Evolutionary conservation across 2,888 invertebrate species (phyloP).

Genomic region (Neoascia interrupta): DNA sequence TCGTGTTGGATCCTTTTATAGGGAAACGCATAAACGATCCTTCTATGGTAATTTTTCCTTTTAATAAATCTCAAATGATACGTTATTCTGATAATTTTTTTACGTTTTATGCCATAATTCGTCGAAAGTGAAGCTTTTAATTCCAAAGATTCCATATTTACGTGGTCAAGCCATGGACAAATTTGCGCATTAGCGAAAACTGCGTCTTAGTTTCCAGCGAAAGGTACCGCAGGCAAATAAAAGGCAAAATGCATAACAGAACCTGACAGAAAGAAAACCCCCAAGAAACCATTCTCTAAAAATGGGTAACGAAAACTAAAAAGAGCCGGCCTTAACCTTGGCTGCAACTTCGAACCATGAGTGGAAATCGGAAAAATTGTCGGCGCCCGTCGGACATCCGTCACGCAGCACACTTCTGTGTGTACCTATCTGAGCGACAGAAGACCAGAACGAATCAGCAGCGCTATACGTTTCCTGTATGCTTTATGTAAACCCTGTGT

Average conservation of each 20-base stretch:
- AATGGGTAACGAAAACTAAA: slow-evolving; percentile 6
- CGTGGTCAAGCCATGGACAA: too few relatives aligned
- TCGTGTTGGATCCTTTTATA: too few relatives aligned
- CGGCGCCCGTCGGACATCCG: slow-evolving; percentile 1
- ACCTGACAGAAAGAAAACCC: slow-evolving; percentile 18
- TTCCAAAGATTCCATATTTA: too few relatives aligned
- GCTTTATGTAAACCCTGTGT: slow-evolving; percentile 44
- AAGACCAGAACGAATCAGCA: slow-evolving; percentile 32
- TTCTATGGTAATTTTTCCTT: too few relatives aligned
- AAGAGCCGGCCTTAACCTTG: slow-evolving; percentile 68
- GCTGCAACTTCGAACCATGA: slow-evolving; percentile 1
- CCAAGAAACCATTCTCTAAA: slow-evolving; percentile 21
- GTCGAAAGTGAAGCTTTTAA: too few relatives aligned
- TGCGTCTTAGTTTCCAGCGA: too few relatives aligned
- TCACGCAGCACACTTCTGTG: neutral
- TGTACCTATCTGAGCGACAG: slow-evolving; percentile 6
- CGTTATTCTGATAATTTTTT: too few relatives aligned
- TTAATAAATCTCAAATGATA: too few relatives aligned
- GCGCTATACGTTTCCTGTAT: slow-evolving; percentile 60
- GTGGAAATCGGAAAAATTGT: slow-evolving; percentile 45
- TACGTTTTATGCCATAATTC: too few relatives aligned
- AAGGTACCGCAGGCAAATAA: neutral
- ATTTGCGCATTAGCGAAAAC: slow-evolving; percentile 12
- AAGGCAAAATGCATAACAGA: neutral
- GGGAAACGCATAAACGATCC: too few relatives aligned